Evolutionary conservation across 2,797 vertebrate genomes (phyloP), one percentile per base, ranked within the genome.

Genomic region (Mycteria americana): DNA sequence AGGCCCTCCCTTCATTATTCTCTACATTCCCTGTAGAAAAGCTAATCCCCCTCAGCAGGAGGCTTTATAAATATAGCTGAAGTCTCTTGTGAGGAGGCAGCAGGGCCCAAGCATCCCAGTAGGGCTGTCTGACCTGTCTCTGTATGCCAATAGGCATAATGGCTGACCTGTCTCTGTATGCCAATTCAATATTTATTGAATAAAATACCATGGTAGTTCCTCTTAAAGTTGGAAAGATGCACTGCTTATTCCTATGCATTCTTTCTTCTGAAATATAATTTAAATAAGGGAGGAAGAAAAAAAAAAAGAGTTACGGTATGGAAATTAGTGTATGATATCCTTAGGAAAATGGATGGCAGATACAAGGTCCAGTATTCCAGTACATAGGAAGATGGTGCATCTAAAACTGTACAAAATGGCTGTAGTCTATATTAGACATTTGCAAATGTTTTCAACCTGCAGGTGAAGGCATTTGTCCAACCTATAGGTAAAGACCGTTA

Each of bases 111-210:
- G 33, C 7, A 74, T 2, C 24, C n/a, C 14, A 41, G 28, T 4
- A 1, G 0, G 22, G 8, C 9, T 65, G 4, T 27, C 13, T 35
- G 62, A 54, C 4, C 43, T 41, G 2, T 60, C 27, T 39, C 53
- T 43, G 2, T 5, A 16, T 76, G 19, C 7, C 24, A 16, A 7
- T 4, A 27, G 9, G 5, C 13, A n/a, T n/a, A n/a, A n/a, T n/a
- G n/a, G n/a, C 13, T 35, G 62, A 54, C 4, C 43, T 41, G 2
- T 60, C 27, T 39, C 53, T 43, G 2, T 5, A 16, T 76, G 19
- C 7, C 24, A 16, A 7, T 4, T n/a, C n/a, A n/a, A n/a, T n/a
- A 27, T 57, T 35, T 67, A 9, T 56, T 77, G 13, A 50, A 21
- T 30, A 39, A 86, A 92, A 80, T 30, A 13, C 8, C 1, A 5